Evolutionary conservation across 2,797 vertebrate genomes (phyloP).

Genomic region (Melanogrammus aeglefinus): DNA sequence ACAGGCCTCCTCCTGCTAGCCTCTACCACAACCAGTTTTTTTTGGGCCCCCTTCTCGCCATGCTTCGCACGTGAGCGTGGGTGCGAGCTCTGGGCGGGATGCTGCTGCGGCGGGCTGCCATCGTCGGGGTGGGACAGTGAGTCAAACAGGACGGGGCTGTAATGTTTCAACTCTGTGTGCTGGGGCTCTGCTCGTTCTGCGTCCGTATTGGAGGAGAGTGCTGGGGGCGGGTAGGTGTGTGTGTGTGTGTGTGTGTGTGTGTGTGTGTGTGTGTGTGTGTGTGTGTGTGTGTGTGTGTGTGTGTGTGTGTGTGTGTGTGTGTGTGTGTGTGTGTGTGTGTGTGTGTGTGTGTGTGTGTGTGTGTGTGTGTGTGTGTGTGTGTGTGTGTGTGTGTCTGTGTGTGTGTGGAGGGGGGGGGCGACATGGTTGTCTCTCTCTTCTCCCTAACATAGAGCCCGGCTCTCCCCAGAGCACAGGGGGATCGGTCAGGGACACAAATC

Average conservation of each 20-base stretch:
- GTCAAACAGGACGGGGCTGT: not conserved
- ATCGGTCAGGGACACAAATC: slow-evolving; percentile 59
- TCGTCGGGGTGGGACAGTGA: not conserved
- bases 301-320: not conserved
- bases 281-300: too few species aligned
- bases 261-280: too few species aligned
- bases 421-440: slow-evolving; percentile 44
- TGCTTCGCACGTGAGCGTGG: not conserved
- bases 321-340: not conserved
- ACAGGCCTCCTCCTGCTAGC: slow-evolving; percentile 34
- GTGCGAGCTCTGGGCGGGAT: not conserved
- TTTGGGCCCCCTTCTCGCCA: too few species aligned
- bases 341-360: not conserved
- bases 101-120: not conserved
- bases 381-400: not conserved
- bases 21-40: not conserved
- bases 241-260: too few species aligned
- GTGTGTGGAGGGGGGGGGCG: not conserved
- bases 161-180: not conserved
- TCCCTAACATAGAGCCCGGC: slow-evolving; percentile 54
- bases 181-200: not conserved
- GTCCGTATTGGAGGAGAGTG: not conserved
- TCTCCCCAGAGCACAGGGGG: slow-evolving; percentile 36
- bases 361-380: not conserved
- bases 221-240: not conserved